Evolutionary conservation across 2,888 invertebrate species (phyloP), one percentile per base, ranked within the genome.

Genomic region (Pandemis corylana): DNA sequence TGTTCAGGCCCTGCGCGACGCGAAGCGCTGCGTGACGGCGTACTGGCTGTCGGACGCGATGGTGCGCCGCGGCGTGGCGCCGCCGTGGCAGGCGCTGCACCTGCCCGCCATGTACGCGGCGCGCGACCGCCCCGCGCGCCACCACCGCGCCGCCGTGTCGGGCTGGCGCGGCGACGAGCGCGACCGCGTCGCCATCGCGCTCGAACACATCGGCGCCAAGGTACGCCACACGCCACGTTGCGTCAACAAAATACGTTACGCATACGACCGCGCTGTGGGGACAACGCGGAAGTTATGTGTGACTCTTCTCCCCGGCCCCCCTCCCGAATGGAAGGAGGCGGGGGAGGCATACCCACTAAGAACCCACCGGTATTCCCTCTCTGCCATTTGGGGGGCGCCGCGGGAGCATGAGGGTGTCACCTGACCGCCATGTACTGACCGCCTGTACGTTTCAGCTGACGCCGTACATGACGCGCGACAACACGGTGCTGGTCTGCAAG

Each of bases 1-100:
- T 2, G 28, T 28, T 0, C 84, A 95, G 94, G 96, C 96, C 0
- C 84, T 96, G 28, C 95, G 96, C 15, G 96, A 96, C 84, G 95
- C 95, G 5, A 96, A 96, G 82, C 95, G 96, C 67, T 96, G 97
- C 82, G 97, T 98, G 59, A 97, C 97, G 5, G 96, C 97, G n/a
- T 96, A 96, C 90, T 98, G 98, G 98, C 94, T 99, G 49, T 98
- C 97, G 76, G 99, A 99, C 89, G 97, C 98, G 6, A 96, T 99
- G 83, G 88, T 96, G 36, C 96, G 97, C 67, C 97, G 98, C 81
- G 97, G 97, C 83, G 96, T 99, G 82, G 91, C 97, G 70, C 98
- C 99, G 0, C 99, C 99, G 0, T 99, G 98, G 97, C 97, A 98
- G 83, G 98, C 98, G 12, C 94, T 99, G 64, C 99, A 99, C 91